Conservation (phyloP, 2,888 invertebrate genomes). For the Stenchaetothrips biformis region DNA sequence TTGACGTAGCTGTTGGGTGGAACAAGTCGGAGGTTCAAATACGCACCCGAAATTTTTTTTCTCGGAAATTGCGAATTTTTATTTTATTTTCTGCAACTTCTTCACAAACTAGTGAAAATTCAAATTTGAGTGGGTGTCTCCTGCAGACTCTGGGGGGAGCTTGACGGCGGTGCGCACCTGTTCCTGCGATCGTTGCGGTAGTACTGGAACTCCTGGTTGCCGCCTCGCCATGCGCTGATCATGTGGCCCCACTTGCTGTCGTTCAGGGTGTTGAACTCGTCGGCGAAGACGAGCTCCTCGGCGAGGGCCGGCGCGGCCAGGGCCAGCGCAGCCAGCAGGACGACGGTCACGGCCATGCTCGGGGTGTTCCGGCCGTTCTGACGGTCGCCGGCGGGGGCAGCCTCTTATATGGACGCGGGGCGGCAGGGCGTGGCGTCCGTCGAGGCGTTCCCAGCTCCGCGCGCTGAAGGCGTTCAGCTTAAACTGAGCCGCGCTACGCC, state of each 20-base stretch:
- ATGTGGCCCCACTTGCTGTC: constrained; percentile 37
- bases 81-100: no score
- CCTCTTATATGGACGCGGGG: not conserved
- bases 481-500: not conserved
- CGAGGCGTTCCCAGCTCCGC: not conserved
- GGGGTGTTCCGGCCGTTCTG: not conserved
- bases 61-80: no score
- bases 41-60: no score
- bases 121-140: no score
- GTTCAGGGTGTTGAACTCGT: constrained; percentile 38
- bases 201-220: constrained; percentile 66
- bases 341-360: not conserved
- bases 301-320: not conserved
- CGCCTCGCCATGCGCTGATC: constrained; percentile 46
- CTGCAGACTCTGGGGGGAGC: no score
- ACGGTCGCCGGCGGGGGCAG: not conserved
- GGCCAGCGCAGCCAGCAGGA: not conserved
- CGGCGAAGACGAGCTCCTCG: constrained; percentile 35
- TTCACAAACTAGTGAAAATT: no score
- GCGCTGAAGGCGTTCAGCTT: not conserved
- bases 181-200: constrained; percentile 63
- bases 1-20: constrained; percentile 51
- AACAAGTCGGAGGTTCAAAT: no score
- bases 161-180: constrained; percentile 28
- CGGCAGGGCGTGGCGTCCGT: not conserved